Base-by-base conservation (phyloP, 1,140 invertebrate species). In the Charaxes varanes region DNA sequence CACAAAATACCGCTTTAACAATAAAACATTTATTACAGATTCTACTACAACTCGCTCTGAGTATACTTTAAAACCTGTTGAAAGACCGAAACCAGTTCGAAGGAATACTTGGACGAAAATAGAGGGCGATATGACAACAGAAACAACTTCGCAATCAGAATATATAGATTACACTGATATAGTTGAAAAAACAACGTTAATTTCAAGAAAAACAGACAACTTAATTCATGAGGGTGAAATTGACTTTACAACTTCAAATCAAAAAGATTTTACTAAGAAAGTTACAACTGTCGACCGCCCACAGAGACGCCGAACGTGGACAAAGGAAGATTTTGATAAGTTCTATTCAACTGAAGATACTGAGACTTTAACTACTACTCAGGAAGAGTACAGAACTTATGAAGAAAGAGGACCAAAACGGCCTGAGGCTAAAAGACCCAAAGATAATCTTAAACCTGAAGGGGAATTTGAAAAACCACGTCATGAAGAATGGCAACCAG, bases 101-200 rank as follows among this genome's bases (percentile, higher is more conserved):
- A 87, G 92, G 30, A 94, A 94, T 60, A 95, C 93, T 2, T 94
- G 90, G 86, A 94, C 91, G 0, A 93, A 93, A 77, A 74, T 90
- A 19, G 92, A 93, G 76, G 89, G 90, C 21, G 90, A 92, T 41
- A 88, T 93, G 71, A 86, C 55, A 16, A 87, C 88, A 32, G 89
- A 90, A 57, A 92, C 89, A 2, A 92, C 90, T 21, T 88, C 80
- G 26, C 80, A 86, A 67, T 85, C 86, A 2, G 90, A 92, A 71
- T 92, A 86, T 59, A 81, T 90, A 21, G 88, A 91, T 68, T 87
- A 88, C 53, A 87, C 80, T 5, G 84, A 81, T 6, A 74, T 79
- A 23, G 81, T 88, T 10, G 88, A 90, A 65, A 79, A 81, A 42
- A 88, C 87, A 14, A 84, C 82, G 41, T 63, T 86, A 41, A 87